A percentile compares a stretch with the other conserved stretches of the same genome.
Conservation (phyloP, 1,140 invertebrate species). For the Prorops nasuta region DNA sequence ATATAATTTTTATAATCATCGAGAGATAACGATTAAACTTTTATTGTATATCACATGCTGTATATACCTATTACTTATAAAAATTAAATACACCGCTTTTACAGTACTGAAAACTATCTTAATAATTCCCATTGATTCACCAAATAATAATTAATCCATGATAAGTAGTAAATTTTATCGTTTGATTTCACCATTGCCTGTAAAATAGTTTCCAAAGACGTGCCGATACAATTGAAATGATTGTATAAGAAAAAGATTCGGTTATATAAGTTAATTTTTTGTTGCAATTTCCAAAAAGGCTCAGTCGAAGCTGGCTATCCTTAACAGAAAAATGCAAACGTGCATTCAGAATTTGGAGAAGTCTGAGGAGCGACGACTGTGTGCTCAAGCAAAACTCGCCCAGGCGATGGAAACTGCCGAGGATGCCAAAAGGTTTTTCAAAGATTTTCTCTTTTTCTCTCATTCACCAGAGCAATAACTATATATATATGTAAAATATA, state of each 20-base stretch:
- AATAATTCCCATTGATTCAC: not conserved
- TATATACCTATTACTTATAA: too few relatives aligned
- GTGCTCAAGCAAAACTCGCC: constrained; percentile 70
- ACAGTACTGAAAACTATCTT: not conserved
- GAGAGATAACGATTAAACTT: too few relatives aligned
- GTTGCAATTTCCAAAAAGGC: too few relatives aligned
- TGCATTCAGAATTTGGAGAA: constrained; percentile 77
- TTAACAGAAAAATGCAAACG: constrained; percentile 76
- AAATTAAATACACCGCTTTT: too few relatives aligned
- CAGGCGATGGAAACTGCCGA: constrained; percentile 80
- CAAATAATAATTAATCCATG: not conserved
- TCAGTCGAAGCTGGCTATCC: constrained; percentile 72
- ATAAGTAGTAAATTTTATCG: not conserved
- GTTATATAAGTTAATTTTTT: too few relatives aligned
- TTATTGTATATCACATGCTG: too few relatives aligned
- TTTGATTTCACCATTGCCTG: constrained; percentile 11
- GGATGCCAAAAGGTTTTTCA: constrained; percentile 73
- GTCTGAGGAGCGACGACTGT: constrained; percentile 74
- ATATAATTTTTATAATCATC: too few relatives aligned
- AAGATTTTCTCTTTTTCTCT: not conserved
- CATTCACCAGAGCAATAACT: not conserved
- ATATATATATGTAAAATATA: not conserved
- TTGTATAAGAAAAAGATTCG: too few relatives aligned
- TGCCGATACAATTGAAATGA: too few relatives aligned
- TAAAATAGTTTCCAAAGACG: too few relatives aligned